Conservation (phyloP, 2,888 invertebrate species). For the Opisthograptis luteolata region DNA sequence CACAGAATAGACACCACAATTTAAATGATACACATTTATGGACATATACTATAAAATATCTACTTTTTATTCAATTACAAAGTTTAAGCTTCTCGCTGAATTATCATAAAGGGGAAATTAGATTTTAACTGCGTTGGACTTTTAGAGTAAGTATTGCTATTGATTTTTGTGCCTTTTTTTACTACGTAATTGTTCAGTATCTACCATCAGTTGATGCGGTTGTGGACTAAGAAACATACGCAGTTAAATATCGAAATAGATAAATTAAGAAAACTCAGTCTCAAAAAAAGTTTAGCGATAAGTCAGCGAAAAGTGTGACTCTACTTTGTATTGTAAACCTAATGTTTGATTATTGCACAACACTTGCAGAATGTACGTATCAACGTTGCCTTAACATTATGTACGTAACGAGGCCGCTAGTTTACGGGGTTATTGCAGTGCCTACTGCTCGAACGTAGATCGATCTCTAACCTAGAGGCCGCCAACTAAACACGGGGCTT, state of each 20-base stretch:
- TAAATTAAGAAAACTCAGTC: slow-evolving; percentile 61
- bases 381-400: slow-evolving; percentile 53
- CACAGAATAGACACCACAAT: slow-evolving; percentile 83
- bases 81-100: slow-evolving; percentile 67
- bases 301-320: slow-evolving; percentile 70
- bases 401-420: slow-evolving; percentile 42
- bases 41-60: slow-evolving; percentile 77
- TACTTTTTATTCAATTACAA: slow-evolving; percentile 69
- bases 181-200: too few relatives aligned
- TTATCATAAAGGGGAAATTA: slow-evolving; percentile 46
- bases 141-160: not conserved
- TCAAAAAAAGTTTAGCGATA: slow-evolving; percentile 58
- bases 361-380: slow-evolving; percentile 80
- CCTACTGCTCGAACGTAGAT: not conserved
- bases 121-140: not conserved
- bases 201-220: too few relatives aligned
- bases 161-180: too few relatives aligned
- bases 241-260: slow-evolving; percentile 28
- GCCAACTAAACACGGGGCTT: not conserved
- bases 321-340: slow-evolving; percentile 59
- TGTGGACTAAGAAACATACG: slow-evolving; percentile 33
- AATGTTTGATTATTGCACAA: slow-evolving; percentile 79
- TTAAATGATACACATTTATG: slow-evolving; percentile 82
- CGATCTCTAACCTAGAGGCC: slow-evolving; percentile 1
- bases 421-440: slow-evolving; percentile 36